Percentiles rank a stretch among this genome's conserved stretches.
phyloP scores from a whole-genome alignment of 2,888 invertebrate genomes.

The Blastobasis lacticolella region DNA sequence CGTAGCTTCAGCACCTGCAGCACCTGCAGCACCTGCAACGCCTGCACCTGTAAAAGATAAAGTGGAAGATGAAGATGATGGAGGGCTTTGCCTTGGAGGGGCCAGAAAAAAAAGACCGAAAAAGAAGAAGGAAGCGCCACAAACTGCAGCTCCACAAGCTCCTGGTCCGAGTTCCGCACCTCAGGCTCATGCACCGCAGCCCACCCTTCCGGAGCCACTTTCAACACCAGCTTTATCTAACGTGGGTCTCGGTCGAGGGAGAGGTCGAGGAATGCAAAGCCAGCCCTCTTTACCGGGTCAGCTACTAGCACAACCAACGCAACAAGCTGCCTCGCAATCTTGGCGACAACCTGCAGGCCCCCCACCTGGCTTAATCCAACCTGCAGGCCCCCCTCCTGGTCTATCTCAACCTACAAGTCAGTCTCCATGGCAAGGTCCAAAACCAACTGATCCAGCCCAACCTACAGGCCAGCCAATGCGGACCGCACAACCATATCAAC shows the following conservation, averaged over 20 bases:
- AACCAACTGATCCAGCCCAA: not conserved
- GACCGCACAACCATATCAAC: too few relatives aligned
- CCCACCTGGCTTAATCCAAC: too few relatives aligned
- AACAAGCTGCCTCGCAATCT: too few relatives aligned
- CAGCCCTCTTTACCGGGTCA: too few relatives aligned
- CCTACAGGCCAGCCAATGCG: not conserved
- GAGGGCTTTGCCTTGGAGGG: slow-evolving; percentile 16
- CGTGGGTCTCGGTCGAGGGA: not conserved
- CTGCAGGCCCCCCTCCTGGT: too few relatives aligned
- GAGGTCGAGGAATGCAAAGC: not conserved
- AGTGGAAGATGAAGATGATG: slow-evolving; percentile 17
- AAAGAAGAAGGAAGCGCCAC: slow-evolving; percentile 10
- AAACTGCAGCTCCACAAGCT: not conserved
- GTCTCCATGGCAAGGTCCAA: too few relatives aligned
- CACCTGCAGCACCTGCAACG: slow-evolving; percentile 1
- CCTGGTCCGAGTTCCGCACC: not conserved
- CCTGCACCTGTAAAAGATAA: slow-evolving; percentile 3
- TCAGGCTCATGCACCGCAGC: not conserved
- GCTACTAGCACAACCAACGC: too few relatives aligned
- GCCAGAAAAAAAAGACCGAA: slow-evolving; percentile 13
- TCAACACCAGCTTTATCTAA: too few relatives aligned
- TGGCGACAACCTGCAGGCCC: too few relatives aligned
- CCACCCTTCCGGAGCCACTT: too few relatives aligned
- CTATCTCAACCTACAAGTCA: too few relatives aligned
- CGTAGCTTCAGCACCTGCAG: not conserved